Conservation (phyloP, 1,140 invertebrate species). For the Microplitis demolitor region DNA sequence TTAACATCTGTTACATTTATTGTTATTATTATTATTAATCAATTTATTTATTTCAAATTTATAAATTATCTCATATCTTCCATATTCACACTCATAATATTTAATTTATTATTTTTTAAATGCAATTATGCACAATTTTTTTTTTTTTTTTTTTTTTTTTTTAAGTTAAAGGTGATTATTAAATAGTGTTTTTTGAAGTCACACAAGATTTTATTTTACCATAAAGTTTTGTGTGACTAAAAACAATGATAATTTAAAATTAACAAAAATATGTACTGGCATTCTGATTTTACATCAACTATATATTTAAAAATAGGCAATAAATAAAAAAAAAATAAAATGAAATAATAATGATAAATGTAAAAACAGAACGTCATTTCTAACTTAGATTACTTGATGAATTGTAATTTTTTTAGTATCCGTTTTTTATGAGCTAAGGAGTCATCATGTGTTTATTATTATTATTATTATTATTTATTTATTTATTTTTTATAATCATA, state of each 20-base stretch:
- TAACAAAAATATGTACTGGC: slow-evolving; percentile 24
- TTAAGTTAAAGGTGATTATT: slow-evolving; percentile 1
- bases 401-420: slow-evolving; percentile 23
- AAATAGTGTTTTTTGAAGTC: not conserved
- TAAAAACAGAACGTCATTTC: slow-evolving; percentile 41
- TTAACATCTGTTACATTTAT: not conserved
- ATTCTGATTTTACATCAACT: slow-evolving; percentile 28
- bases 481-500: slow-evolving; percentile 55
- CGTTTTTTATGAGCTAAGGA: slow-evolving; percentile 6
- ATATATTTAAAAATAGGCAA: not conserved
- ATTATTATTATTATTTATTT: slow-evolving; percentile 1
- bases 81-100: no score
- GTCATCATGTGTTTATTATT: slow-evolving; percentile 22
- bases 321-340: not conserved
- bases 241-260: not conserved
- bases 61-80: no score
- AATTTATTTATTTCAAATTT: no score
- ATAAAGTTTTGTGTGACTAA: not conserved
- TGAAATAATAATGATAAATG: not conserved
- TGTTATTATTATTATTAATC: no score
- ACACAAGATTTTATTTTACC: not conserved
- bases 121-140: not conserved
- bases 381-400: slow-evolving; percentile 27
- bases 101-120: not conserved
- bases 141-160: not conserved